Evolutionary conservation across 92 coral and sea anemone species (phyloP).

Genomic region (Pocillopora grandis): DNA sequence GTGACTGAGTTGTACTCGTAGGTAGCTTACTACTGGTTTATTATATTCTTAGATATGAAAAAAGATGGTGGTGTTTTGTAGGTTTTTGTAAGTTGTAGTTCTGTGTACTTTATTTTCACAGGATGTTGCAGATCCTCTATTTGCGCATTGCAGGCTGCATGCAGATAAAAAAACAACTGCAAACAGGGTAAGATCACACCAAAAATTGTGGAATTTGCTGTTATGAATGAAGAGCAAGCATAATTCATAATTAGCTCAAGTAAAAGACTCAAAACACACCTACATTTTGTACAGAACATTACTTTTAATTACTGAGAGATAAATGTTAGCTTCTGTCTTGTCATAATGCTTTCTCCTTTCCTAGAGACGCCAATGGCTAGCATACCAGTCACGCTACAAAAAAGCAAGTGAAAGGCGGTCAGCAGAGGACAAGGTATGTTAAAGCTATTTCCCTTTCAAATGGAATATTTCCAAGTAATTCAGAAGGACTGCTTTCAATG

Average conservation of each 20-base stretch:
- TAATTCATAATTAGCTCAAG: no score
- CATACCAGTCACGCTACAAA: slow-evolving; percentile 89
- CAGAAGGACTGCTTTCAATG: background rate
- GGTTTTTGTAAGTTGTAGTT: background rate
- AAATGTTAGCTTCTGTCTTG: no score
- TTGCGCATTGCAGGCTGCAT: slow-evolving; percentile 96
- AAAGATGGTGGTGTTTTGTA: background rate
- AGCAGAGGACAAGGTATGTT: slow-evolving; percentile 76
- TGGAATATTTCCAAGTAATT: background rate
- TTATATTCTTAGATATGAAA: no score
- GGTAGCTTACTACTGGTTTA: no score
- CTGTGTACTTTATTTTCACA: slow-evolving; percentile 15
- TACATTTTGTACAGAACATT: no score
- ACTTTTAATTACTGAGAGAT: no score
- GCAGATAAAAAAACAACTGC: slow-evolving; percentile 84
- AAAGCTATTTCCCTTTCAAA: background rate
- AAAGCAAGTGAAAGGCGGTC: slow-evolving; percentile 65
- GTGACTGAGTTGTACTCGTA: no score
- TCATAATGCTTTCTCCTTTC: background rate
- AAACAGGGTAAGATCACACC: slow-evolving; percentile 63
- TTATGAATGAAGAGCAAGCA: no score
- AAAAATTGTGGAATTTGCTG: background rate
- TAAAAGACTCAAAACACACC: no score
- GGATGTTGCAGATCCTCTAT: slow-evolving; percentile 99
- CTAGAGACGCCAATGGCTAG: slow-evolving; percentile 92